Percentiles rank a stretch among this genome's conserved stretches.
Evolutionary conservation across 1,140 invertebrate genomes (phyloP).

Genomic region (Cyclina sinensis): DNA sequence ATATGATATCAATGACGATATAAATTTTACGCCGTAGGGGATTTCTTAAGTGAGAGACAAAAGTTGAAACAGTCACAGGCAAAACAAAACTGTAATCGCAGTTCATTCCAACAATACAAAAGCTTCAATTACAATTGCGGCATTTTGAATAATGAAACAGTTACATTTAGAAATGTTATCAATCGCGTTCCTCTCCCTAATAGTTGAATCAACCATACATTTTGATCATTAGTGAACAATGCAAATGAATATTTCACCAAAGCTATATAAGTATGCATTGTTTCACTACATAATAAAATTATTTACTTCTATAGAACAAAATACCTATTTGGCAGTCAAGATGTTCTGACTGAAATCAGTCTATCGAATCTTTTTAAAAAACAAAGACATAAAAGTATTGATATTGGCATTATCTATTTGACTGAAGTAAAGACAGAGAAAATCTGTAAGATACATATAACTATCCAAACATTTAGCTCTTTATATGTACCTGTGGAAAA

Average conservation of each 20-base stretch:
- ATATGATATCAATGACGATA: slow-evolving; percentile 57
- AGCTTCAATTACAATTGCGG: slow-evolving; percentile 47
- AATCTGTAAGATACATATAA: too few relatives aligned
- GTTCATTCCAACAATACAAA: slow-evolving; percentile 33
- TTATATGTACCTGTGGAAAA: too few relatives aligned
- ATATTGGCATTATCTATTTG: not conserved
- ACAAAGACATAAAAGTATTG: slow-evolving; percentile 31
- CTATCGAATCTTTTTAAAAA: slow-evolving; percentile 20
- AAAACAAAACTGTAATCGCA: slow-evolving; percentile 59
- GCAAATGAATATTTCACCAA: slow-evolving; percentile 59
- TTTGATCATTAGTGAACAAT: slow-evolving; percentile 43
- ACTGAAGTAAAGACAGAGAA: too few relatives aligned
- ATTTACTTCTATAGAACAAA: slow-evolving; percentile 39
- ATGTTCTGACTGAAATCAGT: not conserved
- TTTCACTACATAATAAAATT: slow-evolving; percentile 62
- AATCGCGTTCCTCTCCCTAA: slow-evolving; percentile 41
- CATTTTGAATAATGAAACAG: slow-evolving; percentile 59
- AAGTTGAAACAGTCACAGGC: slow-evolving; percentile 63
- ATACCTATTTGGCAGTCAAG: slow-evolving; percentile 3
- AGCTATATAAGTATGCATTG: slow-evolving; percentile 52
- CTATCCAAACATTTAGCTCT: too few relatives aligned
- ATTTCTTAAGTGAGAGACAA: slow-evolving; percentile 60
- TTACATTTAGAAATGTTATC: slow-evolving; percentile 53
- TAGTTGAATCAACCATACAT: not conserved
- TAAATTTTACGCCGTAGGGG: slow-evolving; percentile 64